phyloP scores from a whole-genome alignment of 1,140 invertebrate genomes.

The Brachionus asplanchnoidis region DNA sequence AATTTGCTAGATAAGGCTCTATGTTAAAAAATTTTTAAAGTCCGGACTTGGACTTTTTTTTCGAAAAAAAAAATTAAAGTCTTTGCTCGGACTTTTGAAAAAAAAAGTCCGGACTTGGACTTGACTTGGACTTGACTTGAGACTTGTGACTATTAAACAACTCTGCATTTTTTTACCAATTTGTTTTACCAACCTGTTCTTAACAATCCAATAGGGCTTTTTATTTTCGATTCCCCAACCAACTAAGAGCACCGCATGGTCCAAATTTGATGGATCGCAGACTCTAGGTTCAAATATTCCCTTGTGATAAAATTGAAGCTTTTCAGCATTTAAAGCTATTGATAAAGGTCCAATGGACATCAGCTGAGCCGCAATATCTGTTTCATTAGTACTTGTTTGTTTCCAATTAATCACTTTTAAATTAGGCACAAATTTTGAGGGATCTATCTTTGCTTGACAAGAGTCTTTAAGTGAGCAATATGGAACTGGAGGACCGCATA shows the following conservation, averaged over 20 bases:
- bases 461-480: constrained; percentile 50
- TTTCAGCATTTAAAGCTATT: constrained; percentile 79
- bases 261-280: constrained; percentile 47
- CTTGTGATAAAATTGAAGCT: constrained; percentile 66
- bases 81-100: no score
- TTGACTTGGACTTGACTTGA: no score
- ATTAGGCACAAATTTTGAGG: constrained; percentile 48
- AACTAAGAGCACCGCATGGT: constrained; percentile 52
- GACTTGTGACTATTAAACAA: no score
- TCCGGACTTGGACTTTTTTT: no score
- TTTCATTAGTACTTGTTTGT: constrained; percentile 49
- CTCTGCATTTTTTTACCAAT: background rate
- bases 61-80: no score
- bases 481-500: constrained; percentile 48
- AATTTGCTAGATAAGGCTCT: no score
- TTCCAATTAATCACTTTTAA: constrained; percentile 50
- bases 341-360: constrained; percentile 71
- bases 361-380: constrained; percentile 46
- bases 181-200: constrained; percentile 44
- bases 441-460: constrained; percentile 48
- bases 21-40: no score
- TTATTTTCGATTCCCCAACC: constrained; percentile 49
- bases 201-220: constrained; percentile 51
- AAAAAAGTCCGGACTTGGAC: no score
- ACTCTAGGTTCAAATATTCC: constrained; percentile 65